Base-by-base conservation (phyloP, 2,888 invertebrate species). In the Phaonia tiefii region DNA sequence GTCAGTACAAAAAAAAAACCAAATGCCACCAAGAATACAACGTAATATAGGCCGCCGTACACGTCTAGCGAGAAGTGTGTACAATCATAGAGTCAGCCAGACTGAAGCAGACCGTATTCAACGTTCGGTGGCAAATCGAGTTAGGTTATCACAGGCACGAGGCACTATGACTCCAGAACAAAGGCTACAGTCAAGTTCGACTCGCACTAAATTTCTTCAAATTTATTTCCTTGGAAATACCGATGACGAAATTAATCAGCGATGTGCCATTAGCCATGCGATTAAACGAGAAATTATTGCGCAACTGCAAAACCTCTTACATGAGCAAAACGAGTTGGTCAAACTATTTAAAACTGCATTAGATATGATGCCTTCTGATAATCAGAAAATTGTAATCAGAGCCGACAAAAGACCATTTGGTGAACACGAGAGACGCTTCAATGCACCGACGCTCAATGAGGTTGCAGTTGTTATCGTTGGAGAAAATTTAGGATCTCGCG, bases 311-410 rank as follows among this genome's bases (percentile, higher is more conserved):
- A 56, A 78, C 67, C 56, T 87, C 17, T 82, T 86, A 79, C 84
- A 87, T 83, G 83, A 86, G 83, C 82, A 86, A 63, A 60, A 85
- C 82, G 75, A 66, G 31, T 84, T 85, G 79, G 79, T 86, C 37
- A 71, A 72, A 31, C 79, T 74, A 66, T 86, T 87, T 63, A 85
- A 84, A 71, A 84, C 65, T 79, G 84, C 85, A 4, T 74, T 84
- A 20, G 81, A 83, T 5, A 79, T 73, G 54, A 84, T 85, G 85
- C 83, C 82, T 77, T 75, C 60, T 82, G 86, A 89, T 85, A 82
- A 87, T 73, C 83, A 87, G 78, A 87, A 85, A 84, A 78, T 89
- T 25, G 85, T 87, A 7, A 89, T 83, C 86, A 86, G 83, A 67
- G 74, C 82, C 86, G 86, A 88, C 87, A 75, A 84, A 79, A 84